Evolutionary conservation across 2,113 vertebrate species (phyloP).

Genomic region (Cyphomyrus discorhynchus): DNA sequence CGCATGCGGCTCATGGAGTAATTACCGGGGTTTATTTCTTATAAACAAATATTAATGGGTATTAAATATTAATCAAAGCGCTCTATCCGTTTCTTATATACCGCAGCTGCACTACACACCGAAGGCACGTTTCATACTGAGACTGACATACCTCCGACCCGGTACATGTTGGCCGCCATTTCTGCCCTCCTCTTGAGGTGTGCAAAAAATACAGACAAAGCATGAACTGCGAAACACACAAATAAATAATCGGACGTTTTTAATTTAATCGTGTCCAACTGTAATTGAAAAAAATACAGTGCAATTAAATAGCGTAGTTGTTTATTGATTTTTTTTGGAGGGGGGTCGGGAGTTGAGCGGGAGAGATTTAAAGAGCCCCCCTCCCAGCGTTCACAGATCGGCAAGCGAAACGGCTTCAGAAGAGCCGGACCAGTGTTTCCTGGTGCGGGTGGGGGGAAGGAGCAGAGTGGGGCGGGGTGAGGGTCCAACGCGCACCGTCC

Average conservation of each 20-base stretch:
- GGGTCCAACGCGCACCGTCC: neutral
- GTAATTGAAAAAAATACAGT: constrained; percentile 23
- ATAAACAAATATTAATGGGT: neutral
- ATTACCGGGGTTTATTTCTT: neutral
- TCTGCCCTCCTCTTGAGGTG: constrained; percentile 69
- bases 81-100: neutral
- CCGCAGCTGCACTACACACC: neutral
- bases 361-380: constrained; percentile 46
- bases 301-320: constrained; percentile 20
- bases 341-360: constrained; percentile 38
- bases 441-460: constrained; percentile 42
- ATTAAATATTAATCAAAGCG: neutral
- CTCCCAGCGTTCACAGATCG: constrained; percentile 50
- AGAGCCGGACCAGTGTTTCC: constrained; percentile 53
- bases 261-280: constrained; percentile 37
- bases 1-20: neutral
- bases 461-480: neutral
- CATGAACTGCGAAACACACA: constrained; percentile 52
- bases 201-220: constrained; percentile 43
- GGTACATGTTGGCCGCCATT: constrained; percentile 85
- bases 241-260: constrained; percentile 54
- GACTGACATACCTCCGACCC: constrained; percentile 78
- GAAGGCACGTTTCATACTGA: constrained; percentile 39
- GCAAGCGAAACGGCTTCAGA: constrained; percentile 53
- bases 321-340: constrained; percentile 5